Evolutionary conservation across 1,140 invertebrate species (phyloP).

Genomic region (Zelostemma sp.): DNA sequence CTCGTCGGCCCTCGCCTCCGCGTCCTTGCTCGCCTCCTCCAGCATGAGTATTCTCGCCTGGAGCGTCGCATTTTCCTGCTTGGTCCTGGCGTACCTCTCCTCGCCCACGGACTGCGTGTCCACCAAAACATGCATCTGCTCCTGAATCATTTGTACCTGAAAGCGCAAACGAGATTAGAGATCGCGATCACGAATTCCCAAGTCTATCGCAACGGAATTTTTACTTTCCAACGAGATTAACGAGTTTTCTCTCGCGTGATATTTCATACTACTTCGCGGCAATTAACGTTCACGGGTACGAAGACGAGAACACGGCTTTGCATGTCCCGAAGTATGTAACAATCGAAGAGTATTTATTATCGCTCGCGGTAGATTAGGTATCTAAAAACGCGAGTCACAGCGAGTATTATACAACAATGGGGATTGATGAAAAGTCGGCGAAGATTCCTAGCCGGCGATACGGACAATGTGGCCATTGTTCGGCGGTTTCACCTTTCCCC

Average conservation of each 20-base stretch:
- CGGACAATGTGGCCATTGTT: constrained; percentile 23
- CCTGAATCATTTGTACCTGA: constrained; percentile 90
- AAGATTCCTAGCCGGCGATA: constrained; percentile 12
- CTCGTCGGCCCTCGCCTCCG: constrained; percentile 88
- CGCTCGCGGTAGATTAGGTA: constrained; percentile 18
- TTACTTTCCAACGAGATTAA: constrained; percentile 14
- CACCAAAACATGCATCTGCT: constrained; percentile 87
- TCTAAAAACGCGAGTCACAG: constrained; percentile 17
- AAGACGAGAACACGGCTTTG: too few relatives aligned
- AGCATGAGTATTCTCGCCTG: constrained; percentile 90
- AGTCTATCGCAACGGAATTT: constrained; percentile 3
- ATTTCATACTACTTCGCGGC: too few relatives aligned
- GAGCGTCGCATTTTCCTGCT: constrained; percentile 91
- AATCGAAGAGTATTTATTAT: constrained; percentile 16
- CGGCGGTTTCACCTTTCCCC: constrained; percentile 8
- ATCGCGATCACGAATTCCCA: neutral
- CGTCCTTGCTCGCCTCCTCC: constrained; percentile 92
- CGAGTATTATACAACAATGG: constrained; percentile 35
- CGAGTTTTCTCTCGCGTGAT: constrained; percentile 17
- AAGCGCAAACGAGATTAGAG: constrained; percentile 34
- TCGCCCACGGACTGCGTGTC: constrained; percentile 88
- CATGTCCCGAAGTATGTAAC: too few relatives aligned
- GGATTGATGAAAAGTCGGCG: constrained; percentile 30
- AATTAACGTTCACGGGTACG: too few relatives aligned
- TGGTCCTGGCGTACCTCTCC: constrained; percentile 87